Evolutionary conservation across 2,113 vertebrate species (phyloP).

Genomic region (Stigmatopora argus): DNA sequence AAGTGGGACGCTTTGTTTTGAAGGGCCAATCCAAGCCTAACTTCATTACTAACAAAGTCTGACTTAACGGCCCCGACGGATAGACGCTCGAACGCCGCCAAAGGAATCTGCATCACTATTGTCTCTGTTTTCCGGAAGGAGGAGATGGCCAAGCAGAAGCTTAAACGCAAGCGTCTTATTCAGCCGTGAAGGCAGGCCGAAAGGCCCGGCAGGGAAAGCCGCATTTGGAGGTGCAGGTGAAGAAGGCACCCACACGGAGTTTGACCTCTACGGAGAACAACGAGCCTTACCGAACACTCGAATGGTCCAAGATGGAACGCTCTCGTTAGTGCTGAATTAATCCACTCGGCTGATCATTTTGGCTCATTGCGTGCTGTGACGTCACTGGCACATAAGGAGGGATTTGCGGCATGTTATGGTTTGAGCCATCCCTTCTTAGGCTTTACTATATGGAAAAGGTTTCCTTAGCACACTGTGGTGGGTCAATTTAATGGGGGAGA

Average conservation of each 20-base stretch:
- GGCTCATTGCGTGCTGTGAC: conserved; percentile 31
- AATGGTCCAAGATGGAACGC: conserved; percentile 37
- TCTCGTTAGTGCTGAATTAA: conserved; percentile 47
- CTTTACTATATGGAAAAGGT: conserved; percentile 29
- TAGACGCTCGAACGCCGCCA: conserved; percentile 31
- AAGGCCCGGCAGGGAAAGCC: conserved; percentile 20
- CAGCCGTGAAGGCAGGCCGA: conserved; percentile 51
- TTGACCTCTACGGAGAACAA: conserved; percentile 38
- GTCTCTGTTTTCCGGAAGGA: conserved; percentile 64
- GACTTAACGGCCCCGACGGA: conserved; percentile 33
- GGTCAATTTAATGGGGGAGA: not conserved
- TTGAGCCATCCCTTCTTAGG: conserved; percentile 33
- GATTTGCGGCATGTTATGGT: conserved; percentile 32
- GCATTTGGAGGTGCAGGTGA: conserved; percentile 21
- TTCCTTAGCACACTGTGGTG: conserved; percentile 18
- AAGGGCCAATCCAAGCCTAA: conserved; percentile 46
- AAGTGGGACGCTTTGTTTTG: conserved; percentile 25
- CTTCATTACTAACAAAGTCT: conserved; percentile 51
- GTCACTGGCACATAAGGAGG: conserved; percentile 60
- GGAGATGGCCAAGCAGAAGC: conserved; percentile 63
- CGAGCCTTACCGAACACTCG: conserved; percentile 38
- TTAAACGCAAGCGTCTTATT: conserved; percentile 69
- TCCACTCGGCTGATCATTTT: conserved; percentile 33
- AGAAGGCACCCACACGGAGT: conserved; percentile 25
- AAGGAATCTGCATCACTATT: conserved; percentile 48